phyloP scores from a whole-genome alignment of 2,113 vertebrate genomes.

The Pelodiscus sinensis region DNA sequence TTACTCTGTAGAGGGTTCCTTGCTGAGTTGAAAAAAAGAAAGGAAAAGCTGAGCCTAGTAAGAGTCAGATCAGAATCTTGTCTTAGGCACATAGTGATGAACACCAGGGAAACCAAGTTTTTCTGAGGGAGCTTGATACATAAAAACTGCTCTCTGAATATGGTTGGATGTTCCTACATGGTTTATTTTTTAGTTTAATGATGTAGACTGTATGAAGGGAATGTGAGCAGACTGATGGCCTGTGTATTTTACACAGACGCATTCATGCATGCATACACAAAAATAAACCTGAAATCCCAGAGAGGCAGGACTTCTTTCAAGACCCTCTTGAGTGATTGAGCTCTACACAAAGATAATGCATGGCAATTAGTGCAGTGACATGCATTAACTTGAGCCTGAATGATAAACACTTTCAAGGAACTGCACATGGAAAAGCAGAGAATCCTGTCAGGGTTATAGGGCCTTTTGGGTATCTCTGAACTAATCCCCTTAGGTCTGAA shows the following conservation, averaged over 20 bases:
- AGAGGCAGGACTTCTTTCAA: no score
- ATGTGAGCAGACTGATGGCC: not conserved
- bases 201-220: not conserved
- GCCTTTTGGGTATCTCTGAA: not conserved
- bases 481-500: not conserved
- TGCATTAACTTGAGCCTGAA: not conserved
- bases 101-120: no score
- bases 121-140: not conserved
- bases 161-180: not conserved
- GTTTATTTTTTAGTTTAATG: not conserved
- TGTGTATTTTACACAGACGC: no score
- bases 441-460: not conserved
- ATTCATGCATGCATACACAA: fast-evolving
- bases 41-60: fast-evolving
- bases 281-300: not conserved
- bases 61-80: fast-evolving
- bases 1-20: not conserved
- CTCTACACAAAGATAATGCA: not conserved
- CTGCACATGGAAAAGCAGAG: not conserved
- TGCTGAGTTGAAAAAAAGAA: fast-evolving
- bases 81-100: no score
- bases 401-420: not conserved
- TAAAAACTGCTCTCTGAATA: not conserved
- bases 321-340: not conserved
- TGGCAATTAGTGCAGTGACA: not conserved